phyloP scores from a whole-genome alignment of 2,797 vertebrate genomes.

The Paramormyrops hopkinsi region DNA sequence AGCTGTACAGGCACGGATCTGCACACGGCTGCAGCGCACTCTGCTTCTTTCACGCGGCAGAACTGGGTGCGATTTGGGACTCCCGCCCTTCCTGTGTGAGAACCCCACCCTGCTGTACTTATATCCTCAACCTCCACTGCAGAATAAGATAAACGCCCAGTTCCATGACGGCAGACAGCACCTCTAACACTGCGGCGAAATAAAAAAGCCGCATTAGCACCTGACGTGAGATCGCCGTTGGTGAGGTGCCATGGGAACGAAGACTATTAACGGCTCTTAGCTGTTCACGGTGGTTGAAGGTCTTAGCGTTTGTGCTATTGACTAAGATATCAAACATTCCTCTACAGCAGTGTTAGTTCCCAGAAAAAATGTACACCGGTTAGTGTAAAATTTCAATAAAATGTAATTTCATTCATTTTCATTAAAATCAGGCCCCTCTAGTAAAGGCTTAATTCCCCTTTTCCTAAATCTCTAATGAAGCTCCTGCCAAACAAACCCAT shows the following conservation, averaged over 20 bases:
- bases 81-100: constrained; percentile 21
- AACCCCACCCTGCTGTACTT: not conserved
- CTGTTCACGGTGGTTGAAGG: not conserved
- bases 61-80: not conserved
- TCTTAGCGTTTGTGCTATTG: not conserved
- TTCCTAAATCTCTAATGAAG: not conserved
- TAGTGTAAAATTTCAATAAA: not conserved
- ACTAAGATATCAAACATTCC: not conserved
- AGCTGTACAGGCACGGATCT: not conserved
- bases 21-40: not conserved
- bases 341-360: not conserved
- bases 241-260: not conserved
- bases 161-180: not conserved
- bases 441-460: not conserved
- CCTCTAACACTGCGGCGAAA: not conserved
- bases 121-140: not conserved
- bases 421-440: not conserved
- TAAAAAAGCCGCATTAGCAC: not conserved
- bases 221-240: not conserved
- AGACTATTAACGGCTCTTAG: not conserved
- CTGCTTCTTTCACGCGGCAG: not conserved
- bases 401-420: not conserved
- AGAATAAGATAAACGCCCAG: not conserved
- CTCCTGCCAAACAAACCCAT: not conserved
- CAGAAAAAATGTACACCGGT: not conserved